Base-by-base conservation (phyloP, 1,140 invertebrate species). In the Diprion similis region DNA sequence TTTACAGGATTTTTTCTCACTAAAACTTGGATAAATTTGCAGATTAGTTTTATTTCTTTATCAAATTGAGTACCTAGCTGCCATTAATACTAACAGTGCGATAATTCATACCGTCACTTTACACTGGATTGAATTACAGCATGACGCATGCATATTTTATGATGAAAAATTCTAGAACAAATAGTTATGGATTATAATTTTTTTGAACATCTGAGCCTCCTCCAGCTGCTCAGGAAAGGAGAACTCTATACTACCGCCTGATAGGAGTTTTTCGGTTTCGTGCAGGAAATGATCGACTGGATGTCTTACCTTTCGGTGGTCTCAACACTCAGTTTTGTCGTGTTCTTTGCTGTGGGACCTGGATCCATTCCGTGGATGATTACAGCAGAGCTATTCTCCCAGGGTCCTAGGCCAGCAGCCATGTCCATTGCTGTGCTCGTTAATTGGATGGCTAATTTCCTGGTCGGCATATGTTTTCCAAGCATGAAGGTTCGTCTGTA, bases 281-380 rank as follows among this genome's bases (percentile, higher is more conserved):
- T 96, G 84, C 94, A 98, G 96, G 96, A 97, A 92, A 96, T 98
- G 94, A 96, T 97, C 85, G 95, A 95, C 87, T 98, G 97, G 96
- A 97, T 99, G 93, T 97, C 95, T 75, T 98, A 98, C 89, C 90
- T 97, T 77, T 97, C 96, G 75, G 96, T 99, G 83, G 94, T 97
- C 67, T 96, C 96, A 68, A 98, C 96, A 46, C 91, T 99, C 37
- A 92, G 93, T 83, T 99, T 98, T 89, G 98, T 99, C 69, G 95
- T 98, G 69, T 98, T 98, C 91, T 99, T 99, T 86, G 97, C 97
- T 37, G 94, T 99, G 73, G 98, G 98, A 4, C 97, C 94, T 70
- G 96, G 98, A 68, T 98, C 98, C 37, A 99, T 99, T 82, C 98
- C 98, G 0, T 99, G 98, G 98, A 95, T 99, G 92, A 99, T 99